These are phyloP conservation scores for Chrysomallon squamiferum DNA, from an alignment of 1,140 invertebrate genomes.

Conservation along the genomic window DNA sequence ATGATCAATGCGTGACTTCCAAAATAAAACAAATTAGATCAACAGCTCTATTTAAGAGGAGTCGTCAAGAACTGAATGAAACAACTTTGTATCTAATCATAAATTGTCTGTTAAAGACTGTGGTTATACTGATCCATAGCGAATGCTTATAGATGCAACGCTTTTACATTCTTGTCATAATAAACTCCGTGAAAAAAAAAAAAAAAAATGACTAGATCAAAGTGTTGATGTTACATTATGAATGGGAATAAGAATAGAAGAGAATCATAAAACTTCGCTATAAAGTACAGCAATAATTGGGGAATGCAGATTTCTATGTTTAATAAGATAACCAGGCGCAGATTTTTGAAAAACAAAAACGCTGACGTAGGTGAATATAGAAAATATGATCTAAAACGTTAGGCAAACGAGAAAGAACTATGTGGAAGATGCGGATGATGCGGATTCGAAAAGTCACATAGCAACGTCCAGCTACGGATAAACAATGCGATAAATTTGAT, in stretches of 20 bases:
- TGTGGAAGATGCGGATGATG: background rate
- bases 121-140: background rate
- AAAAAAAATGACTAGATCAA: background rate
- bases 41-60: background rate
- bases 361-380: background rate
- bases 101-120: background rate
- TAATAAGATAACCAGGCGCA: background rate
- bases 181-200: background rate
- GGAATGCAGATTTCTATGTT: background rate
- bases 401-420: background rate
- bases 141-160: background rate
- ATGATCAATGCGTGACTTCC: background rate
- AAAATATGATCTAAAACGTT: background rate
- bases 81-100: background rate
- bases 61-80: background rate
- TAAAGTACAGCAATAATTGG: background rate
- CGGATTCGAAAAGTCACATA: background rate
- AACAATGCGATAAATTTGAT: background rate
- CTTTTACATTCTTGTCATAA: background rate
- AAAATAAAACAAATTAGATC: background rate
- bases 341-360: background rate
- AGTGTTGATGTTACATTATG: background rate
- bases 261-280: background rate
- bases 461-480: background rate
- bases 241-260: background rate